Base-by-base conservation (phyloP, 1,140 invertebrate species). In the Pseudomyrmex gracilis region DNA sequence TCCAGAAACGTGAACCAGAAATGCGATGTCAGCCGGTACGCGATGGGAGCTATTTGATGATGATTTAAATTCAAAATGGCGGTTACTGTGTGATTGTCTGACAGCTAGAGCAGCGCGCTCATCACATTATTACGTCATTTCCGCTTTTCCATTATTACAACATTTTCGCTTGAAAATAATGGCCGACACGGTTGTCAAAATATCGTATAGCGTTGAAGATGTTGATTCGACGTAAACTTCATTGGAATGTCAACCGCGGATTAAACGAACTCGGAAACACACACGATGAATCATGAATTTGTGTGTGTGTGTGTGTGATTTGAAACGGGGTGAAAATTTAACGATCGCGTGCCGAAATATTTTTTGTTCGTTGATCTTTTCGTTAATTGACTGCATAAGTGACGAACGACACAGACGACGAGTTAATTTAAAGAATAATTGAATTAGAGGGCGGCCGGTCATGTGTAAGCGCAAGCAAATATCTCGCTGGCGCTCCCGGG, bases 31-130 rank as follows among this genome's bases (percentile, higher is more conserved):
- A 47, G 34, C 24, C 43, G 34, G 34, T 78, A 22, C 10, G 61
- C 47, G 47, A 68, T 22, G 17, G 34, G 3, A 58, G 20, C 20
- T 58, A 49, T 80, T 71, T 71, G 76, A 71, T 71, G 76, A 67
- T 77, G 63, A 77, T 80, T 70, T 70, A 80, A 70, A 70, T 80
- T 45, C 43, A 70, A 57, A 80, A 80, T 34, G 43, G 20, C 15
- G 66, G n/a, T 58, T 49, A 58, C 22, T 20, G 15, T 57, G 15
- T 70, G 70, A 71, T 58, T 49, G 51, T 17, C 45, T 24, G 76
- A 80, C 76, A 71, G 53, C 15, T 67, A 43, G 15, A 53, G 43
- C 53, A 58, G 15, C 43, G 45, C 15, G 20, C 47, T 13, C 47
- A 24, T 68, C 15, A 64, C 20, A 70, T 78, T 78, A 58, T 78